Conservation (phyloP, 2,797 vertebrate species). For the Oryzias dopingdopingensis region DNA sequence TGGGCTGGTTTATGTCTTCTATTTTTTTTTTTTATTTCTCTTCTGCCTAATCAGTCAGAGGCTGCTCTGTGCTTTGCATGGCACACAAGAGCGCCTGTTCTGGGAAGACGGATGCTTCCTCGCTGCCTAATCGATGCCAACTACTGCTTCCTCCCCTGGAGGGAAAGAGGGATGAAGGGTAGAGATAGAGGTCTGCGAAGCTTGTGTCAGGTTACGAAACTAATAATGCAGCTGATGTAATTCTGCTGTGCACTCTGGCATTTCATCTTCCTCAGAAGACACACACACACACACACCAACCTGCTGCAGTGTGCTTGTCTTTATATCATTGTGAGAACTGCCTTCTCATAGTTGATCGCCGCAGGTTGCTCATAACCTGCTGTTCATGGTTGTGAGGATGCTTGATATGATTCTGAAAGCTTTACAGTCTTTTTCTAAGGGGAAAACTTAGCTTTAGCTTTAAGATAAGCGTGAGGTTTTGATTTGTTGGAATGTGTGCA, state of each 20-base stretch:
- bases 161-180: constrained; percentile 16
- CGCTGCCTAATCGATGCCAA: constrained; percentile 62
- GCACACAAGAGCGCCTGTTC: constrained; percentile 52
- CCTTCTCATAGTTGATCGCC: no score
- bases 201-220: constrained; percentile 68
- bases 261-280: constrained; percentile 64
- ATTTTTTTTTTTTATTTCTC: constrained; percentile 46
- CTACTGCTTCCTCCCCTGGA: constrained; percentile 61
- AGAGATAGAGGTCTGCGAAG: constrained; percentile 35
- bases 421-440: no score
- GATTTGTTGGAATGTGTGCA: constrained; percentile 1
- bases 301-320: no score
- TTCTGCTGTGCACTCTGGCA: constrained; percentile 58
- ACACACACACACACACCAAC: no score
- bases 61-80: constrained; percentile 62
- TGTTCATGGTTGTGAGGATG: no score
- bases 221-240: constrained; percentile 74
- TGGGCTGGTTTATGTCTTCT: constrained; percentile 54
- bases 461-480: no score
- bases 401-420: no score
- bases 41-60: constrained; percentile 58
- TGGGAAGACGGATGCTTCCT: constrained; percentile 69
- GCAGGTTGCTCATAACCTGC: no score
- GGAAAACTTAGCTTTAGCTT: no score
- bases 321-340: no score